phyloP scores from a whole-genome alignment of 2,797 vertebrate genomes.

The Enteromius anoplus region DNA sequence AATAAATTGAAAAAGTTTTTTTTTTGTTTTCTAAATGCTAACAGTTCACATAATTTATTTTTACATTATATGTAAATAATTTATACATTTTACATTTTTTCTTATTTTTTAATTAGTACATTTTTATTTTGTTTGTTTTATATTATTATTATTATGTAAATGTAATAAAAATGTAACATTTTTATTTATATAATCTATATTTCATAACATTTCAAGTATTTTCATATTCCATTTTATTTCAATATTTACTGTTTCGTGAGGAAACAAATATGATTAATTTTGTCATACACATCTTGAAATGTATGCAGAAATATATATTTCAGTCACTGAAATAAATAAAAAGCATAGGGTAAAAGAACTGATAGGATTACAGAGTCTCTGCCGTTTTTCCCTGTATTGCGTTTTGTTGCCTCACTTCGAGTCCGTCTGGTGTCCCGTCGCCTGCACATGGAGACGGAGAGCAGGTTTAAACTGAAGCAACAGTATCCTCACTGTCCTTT shows the following conservation, averaged over 20 bases:
- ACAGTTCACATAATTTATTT: no score
- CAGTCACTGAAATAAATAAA: background rate
- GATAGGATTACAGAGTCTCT: background rate
- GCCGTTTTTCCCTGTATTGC: background rate
- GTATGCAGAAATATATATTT: background rate
- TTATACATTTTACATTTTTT: no score
- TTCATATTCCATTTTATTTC: background rate
- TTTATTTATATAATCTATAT: no score
- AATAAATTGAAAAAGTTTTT: background rate
- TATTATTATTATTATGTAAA: no score
- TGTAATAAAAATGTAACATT: no score
- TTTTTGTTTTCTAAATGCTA: no score
- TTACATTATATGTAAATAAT: no score
- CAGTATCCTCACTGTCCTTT: slow-evolving; percentile 53
- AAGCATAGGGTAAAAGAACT: no score
- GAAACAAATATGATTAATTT: background rate
- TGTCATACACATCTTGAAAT: background rate
- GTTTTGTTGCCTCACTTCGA: slow-evolving; percentile 5
- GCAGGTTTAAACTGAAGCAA: slow-evolving; percentile 62
- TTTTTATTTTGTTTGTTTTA: no score
- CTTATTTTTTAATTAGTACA: no score
- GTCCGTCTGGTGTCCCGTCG: slow-evolving; percentile 5
- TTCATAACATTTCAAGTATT: background rate
- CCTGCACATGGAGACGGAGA: slow-evolving; percentile 57
- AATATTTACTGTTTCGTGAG: background rate